These are phyloP conservation scores for Dolichallabes microphthalmus DNA, from an alignment of 2,113 vertebrate genomes.

Conservation along the genomic window DNA sequence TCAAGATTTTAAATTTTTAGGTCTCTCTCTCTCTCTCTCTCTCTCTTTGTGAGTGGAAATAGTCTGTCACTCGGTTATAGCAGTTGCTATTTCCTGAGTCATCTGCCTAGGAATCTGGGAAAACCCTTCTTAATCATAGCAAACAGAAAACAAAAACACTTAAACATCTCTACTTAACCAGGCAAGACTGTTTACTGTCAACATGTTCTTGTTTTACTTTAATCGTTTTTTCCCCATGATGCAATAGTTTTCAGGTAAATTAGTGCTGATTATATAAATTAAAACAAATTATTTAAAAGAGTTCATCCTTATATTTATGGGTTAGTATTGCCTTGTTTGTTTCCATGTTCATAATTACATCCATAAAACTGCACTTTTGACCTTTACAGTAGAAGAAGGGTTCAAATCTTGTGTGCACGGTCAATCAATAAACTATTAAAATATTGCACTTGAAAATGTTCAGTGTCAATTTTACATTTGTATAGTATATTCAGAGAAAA, in stretches of 20 bases:
- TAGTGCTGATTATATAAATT: background rate
- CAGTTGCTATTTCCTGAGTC: slow-evolving; percentile 33
- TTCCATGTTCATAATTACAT: background rate
- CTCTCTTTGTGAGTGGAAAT: slow-evolving; percentile 56
- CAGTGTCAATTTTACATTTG: too few species aligned
- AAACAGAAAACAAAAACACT: background rate
- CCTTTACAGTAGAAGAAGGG: background rate
- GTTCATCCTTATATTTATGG: background rate
- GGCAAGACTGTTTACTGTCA: background rate
- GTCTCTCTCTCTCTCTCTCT: background rate
- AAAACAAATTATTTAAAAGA: background rate
- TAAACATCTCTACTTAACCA: background rate
- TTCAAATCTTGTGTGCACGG: background rate
- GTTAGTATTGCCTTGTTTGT: background rate
- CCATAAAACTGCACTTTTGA: background rate
- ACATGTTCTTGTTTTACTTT: background rate
- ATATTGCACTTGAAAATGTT: too few species aligned
- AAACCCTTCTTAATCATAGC: slow-evolving; percentile 25
- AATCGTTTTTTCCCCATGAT: background rate
- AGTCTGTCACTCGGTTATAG: slow-evolving; percentile 48
- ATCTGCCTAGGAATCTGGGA: background rate
- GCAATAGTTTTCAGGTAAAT: background rate
- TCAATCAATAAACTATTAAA: background rate
- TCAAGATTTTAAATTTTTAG: slow-evolving; percentile 2
- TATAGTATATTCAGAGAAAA: background rate